These are phyloP conservation scores for Drosophila borealis DNA, from an alignment of 2,888 invertebrate genomes.

Conservation along the genomic window DNA sequence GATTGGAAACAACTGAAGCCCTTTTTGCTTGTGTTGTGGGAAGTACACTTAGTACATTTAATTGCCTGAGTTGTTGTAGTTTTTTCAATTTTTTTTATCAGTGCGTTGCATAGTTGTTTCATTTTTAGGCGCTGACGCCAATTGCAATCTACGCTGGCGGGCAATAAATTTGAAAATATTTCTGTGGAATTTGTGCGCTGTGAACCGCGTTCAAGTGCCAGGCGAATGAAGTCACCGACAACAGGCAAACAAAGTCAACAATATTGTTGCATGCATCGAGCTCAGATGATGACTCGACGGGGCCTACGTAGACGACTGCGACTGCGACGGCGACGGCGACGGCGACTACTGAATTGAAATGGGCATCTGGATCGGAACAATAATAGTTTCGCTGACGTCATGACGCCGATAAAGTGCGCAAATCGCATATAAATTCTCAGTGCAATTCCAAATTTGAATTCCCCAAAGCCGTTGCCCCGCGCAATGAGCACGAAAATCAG, in stretches of 20 bases:
- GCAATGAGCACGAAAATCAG: conserved; percentile 11
- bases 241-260: conserved; percentile 18
- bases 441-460: conserved; percentile 31
- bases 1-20: not conserved
- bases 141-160: conserved; percentile 38
- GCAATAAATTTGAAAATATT: conserved; percentile 42
- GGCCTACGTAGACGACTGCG: not conserved
- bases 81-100: conserved; percentile 29
- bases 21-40: not conserved
- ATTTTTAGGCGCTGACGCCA: conserved; percentile 44
- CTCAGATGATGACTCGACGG: conserved; percentile 31
- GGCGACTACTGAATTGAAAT: conserved; percentile 20
- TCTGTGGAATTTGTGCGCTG: conserved; percentile 42
- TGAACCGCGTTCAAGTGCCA: conserved; percentile 33
- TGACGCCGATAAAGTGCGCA: conserved; percentile 26
- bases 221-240: conserved; percentile 49
- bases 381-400: conserved; percentile 22
- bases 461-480: conserved; percentile 6
- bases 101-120: conserved; percentile 15
- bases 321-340: not conserved
- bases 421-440: conserved; percentile 23
- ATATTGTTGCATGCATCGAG: conserved; percentile 36
- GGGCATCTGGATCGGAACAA: conserved; percentile 8
- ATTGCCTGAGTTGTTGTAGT: not conserved
- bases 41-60: conserved; percentile 2